These are phyloP conservation scores for Drosophila algonquin DNA, from an alignment of 2,888 invertebrate genomes.

Conservation along the genomic window DNA sequence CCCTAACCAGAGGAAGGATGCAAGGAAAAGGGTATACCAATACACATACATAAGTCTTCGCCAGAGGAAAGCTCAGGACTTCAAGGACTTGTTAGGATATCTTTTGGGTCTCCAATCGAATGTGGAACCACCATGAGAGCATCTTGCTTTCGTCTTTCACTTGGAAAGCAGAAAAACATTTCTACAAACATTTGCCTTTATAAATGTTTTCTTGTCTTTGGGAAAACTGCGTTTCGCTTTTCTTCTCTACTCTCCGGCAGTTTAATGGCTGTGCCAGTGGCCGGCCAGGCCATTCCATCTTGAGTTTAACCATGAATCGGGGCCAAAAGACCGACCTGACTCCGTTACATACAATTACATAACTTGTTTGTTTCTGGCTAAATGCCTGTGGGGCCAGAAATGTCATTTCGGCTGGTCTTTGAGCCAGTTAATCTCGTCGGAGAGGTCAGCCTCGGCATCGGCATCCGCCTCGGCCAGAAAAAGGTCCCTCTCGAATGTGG, in stretches of 20 bases:
- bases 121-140: constrained; percentile 23
- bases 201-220: constrained; percentile 33
- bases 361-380: constrained; percentile 64
- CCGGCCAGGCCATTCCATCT: constrained; percentile 50
- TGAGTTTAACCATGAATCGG: constrained; percentile 37
- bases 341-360: constrained; percentile 45
- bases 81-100: too few relatives aligned
- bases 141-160: constrained; percentile 25
- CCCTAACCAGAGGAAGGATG: constrained; percentile 8
- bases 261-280: constrained; percentile 35
- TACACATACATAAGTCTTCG: too few relatives aligned
- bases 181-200: constrained; percentile 25
- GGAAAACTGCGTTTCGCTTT: constrained; percentile 59
- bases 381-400: constrained; percentile 39
- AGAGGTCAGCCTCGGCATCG: constrained; percentile 23
- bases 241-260: constrained; percentile 42
- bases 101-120: background rate
- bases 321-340: constrained; percentile 39
- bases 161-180: background rate
- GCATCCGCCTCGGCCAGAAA: constrained; percentile 30
- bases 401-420: constrained; percentile 43
- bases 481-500: constrained; percentile 27
- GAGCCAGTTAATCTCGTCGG: constrained; percentile 20
- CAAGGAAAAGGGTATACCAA: too few relatives aligned
- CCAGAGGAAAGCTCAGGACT: too few relatives aligned